Evolutionary conservation across 2,113 vertebrate genomes (phyloP), one percentile per base, ranked within the genome.

Genomic region (Haemorhous mexicanus): DNA sequence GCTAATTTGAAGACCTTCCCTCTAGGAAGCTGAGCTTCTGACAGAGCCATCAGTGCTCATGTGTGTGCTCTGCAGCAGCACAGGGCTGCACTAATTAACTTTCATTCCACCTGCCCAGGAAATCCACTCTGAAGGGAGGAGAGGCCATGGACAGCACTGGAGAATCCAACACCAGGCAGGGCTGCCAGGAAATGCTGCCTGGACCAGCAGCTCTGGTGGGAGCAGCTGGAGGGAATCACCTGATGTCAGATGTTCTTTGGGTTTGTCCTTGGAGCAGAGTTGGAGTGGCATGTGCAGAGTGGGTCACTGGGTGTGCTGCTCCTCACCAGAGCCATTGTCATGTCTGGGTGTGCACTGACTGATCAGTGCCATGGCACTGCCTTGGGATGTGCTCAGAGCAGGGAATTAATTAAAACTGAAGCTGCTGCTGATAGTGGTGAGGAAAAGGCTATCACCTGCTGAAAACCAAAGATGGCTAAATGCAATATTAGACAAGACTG

Each of bases 1-100:
- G 95, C 62, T 90, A 19, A 86, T 94, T 67, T 87, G 92, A 69
- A 96, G 87, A 87, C 91, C 87, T 96, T 88, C 79, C 81, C 90
- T 88, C n/a, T 3, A 89, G 84, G 84, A 90, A 28, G 27, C 39
- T 2, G 43, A 39, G 49, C 4, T 76, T 61, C 67, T 91, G 86
- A 72, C 93, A 95, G 76, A 81, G 53, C 76, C 53, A 61, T 30
- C 62, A 7, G 30, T 43, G 27, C 30, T 23, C 47, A 55, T 22
- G 70, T 16, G 41, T 11, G 13, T 23, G 59, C 5, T 16, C 35
- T 46, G 56, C 63, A 87, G 77, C 67, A 56, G 61, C 43, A n/a
- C 21, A 23, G 52, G 24, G 21, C 35, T 47, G 30, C 43, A 2
- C 50, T 84, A 21, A 76, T 77, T 44, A 50, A 55, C 15, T 83